phyloP scores from a whole-genome alignment of 2,888 invertebrate species.

The Phaonia tiefii region DNA sequence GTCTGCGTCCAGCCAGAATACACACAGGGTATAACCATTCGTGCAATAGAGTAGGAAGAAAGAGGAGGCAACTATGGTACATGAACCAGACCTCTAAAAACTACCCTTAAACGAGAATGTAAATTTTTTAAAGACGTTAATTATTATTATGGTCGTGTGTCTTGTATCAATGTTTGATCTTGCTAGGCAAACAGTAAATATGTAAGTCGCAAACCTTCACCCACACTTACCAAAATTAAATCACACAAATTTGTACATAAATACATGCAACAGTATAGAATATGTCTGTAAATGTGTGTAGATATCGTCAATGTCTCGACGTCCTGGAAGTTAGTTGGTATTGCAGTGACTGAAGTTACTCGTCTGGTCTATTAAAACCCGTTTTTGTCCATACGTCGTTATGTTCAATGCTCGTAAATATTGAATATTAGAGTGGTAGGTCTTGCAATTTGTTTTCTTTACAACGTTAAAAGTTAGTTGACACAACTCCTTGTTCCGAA shows the following conservation, averaged over 20 bases:
- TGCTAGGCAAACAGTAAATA: constrained; percentile 61
- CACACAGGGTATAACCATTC: constrained; percentile 9
- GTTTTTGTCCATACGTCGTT: not conserved
- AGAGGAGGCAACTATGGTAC: constrained; percentile 21
- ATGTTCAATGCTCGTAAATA: constrained; percentile 8
- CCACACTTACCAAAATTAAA: constrained; percentile 3
- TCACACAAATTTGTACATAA: too few species aligned
- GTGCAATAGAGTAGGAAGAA: constrained; percentile 6
- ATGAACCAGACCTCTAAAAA: constrained; percentile 26
- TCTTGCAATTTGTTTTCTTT: not conserved
- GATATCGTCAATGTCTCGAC: constrained; percentile 13
- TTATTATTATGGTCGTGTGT: constrained; percentile 78
- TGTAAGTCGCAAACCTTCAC: too few species aligned
- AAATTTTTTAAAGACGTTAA: constrained; percentile 74
- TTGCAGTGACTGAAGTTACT: constrained; percentile 5
- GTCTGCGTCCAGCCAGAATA: constrained; percentile 8
- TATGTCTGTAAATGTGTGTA: not conserved
- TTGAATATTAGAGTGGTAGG: not conserved
- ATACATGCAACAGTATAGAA: not conserved
- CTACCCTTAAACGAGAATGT: constrained; percentile 51
- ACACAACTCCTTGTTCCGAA: too few species aligned
- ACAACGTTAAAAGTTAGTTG: not conserved
- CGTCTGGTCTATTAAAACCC: constrained; percentile 11
- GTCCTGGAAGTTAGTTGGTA: constrained; percentile 16
- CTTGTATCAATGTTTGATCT: constrained; percentile 67